Base-by-base conservation (phyloP, 2,888 invertebrate species). In the Cylloceria caligata region DNA sequence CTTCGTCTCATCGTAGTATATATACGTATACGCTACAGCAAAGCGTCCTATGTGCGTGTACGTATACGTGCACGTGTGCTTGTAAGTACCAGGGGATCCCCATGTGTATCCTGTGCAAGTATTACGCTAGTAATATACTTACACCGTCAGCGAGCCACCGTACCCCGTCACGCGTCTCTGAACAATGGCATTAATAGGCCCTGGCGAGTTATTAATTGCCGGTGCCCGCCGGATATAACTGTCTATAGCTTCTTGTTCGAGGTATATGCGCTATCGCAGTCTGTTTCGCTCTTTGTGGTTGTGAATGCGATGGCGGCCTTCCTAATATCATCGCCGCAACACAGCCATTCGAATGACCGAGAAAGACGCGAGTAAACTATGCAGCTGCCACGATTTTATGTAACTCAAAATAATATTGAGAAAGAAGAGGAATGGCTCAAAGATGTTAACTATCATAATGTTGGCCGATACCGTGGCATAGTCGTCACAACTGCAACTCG, bases 171-270 rank as follows among this genome's bases (percentile, higher is more conserved):
- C 92, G 92, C 92, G 91, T 91, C 92, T 91, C 91, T 92, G 92
- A 91, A 91, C 92, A 92, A 92, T 92, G 89, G 91, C 92, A 92
- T 92, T 92, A 92, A 92, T 91, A 90, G 91, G 91, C 90, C 87
- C 90, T 88, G 90, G 88, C 89, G 91, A 92, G 91, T 92, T 92
- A 92, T 92, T 92, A 92, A 92, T 92, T 91, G 91, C 90, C 90
- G 88, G 88, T 91, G 87, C 89, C 89, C 91, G 90, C 92, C 92
- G 92, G 92, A 91, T 91, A 90, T 91, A 90, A 91, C 89, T 89
- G 91, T 91, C 92, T 90, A 92, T 92, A 92, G 90, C 89, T 87
- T 86, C 89, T 80, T 72, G 79, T 82, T 75, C 79, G 49, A 47
- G 67, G 60, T 67, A 57, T 55, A 49, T 67, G 47, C 49, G 36